phyloP scores from a whole-genome alignment of 1,140 invertebrate species.

The Hestina assimilis region DNA sequence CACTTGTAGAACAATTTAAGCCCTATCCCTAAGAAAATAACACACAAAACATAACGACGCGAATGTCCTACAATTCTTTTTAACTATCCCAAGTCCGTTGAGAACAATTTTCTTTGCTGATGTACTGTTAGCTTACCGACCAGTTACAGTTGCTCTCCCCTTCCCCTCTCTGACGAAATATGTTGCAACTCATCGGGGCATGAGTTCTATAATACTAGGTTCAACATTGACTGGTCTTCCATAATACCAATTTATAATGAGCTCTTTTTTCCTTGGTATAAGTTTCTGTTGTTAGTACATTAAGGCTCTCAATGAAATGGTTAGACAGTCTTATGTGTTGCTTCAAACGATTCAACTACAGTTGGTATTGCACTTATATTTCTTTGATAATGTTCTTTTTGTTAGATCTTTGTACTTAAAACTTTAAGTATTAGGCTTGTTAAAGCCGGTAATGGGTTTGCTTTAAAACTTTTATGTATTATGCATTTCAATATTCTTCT shows the following conservation, averaged over 20 bases:
- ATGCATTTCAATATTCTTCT: not conserved
- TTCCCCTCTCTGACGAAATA: not conserved
- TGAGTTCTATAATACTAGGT: not conserved
- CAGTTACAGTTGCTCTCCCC: not conserved
- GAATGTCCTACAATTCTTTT: slow-evolving; percentile 14
- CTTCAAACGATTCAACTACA: slow-evolving; percentile 7
- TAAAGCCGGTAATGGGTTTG: not conserved
- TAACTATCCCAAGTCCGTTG: slow-evolving; percentile 18
- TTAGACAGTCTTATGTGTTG: slow-evolving; percentile 1
- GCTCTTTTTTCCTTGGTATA: slow-evolving; percentile 7
- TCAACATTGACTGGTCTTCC: slow-evolving; percentile 1
- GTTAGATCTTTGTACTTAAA: not conserved
- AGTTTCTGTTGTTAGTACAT: slow-evolving; percentile 6
- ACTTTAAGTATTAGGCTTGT: not conserved
- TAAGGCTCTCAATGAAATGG: slow-evolving; percentile 10
- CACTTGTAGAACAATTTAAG: not conserved
- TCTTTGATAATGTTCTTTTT: slow-evolving; percentile 7
- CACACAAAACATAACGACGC: not conserved
- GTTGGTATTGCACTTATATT: slow-evolving; percentile 15
- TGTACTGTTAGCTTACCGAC: slow-evolving; percentile 4
- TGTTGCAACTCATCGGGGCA: not conserved
- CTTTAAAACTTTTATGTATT: not conserved
- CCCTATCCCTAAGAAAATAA: not conserved
- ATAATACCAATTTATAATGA: slow-evolving; percentile 14
- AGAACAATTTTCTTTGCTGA: slow-evolving; percentile 23